Evolutionary conservation across 2,113 vertebrate genomes (phyloP).

Genomic region (Galeopterus variegatus): DNA sequence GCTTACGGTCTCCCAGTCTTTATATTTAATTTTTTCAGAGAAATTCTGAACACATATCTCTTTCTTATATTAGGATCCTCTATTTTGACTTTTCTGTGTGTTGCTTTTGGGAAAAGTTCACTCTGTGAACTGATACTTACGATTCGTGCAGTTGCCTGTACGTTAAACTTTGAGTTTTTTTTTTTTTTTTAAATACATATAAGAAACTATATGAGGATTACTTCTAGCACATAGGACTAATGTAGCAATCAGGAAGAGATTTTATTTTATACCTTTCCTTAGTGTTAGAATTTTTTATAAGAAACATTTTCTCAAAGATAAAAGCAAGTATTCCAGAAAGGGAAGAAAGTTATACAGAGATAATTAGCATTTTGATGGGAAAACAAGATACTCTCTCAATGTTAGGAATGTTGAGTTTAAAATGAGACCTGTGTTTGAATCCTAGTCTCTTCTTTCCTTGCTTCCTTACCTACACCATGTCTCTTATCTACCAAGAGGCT

Average conservation of each 20-base stretch:
- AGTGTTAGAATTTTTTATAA: not conserved
- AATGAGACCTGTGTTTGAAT: not conserved
- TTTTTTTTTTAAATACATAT: not conserved
- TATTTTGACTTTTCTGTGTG: not conserved
- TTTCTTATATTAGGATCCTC: not conserved
- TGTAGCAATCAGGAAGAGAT: not conserved
- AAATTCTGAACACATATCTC: not conserved
- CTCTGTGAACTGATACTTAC: not conserved
- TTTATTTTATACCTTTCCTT: not conserved
- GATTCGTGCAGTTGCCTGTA: not conserved
- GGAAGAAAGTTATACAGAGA: not conserved
- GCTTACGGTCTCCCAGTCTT: not conserved
- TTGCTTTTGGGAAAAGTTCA: not conserved
- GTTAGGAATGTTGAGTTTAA: not conserved
- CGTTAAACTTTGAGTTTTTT: not conserved
- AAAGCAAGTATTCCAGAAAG: not conserved
- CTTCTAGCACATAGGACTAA: not conserved
- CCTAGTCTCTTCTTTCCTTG: not conserved
- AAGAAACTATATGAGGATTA: not conserved
- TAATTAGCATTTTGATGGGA: not conserved
- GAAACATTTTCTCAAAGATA: not conserved
- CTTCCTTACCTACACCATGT: not conserved
- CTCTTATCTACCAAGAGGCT: too few relatives aligned
- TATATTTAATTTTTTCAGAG: not conserved
- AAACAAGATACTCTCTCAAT: not conserved